Evolutionary conservation across 1,140 invertebrate species (phyloP).

Genomic region (Diabrotica undecimpunctata): DNA sequence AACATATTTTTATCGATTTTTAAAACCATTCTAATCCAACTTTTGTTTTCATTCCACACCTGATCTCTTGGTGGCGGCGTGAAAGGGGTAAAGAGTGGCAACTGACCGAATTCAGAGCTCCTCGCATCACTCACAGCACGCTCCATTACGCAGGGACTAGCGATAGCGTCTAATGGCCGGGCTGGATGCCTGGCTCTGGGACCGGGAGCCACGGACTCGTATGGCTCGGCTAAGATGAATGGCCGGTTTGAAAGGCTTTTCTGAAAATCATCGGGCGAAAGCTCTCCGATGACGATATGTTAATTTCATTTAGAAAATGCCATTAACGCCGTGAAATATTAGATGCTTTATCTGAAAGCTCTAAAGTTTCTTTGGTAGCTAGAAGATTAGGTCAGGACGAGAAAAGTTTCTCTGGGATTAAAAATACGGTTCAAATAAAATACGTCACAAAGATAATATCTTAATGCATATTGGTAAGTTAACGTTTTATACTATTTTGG

Average conservation of each 20-base stretch:
- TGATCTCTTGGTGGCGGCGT: conserved; percentile 22
- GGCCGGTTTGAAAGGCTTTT: conserved; percentile 40
- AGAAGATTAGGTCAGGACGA: background rate
- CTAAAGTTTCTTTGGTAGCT: conserved; percentile 2
- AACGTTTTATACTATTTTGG: too few species aligned
- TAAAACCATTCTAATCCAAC: background rate
- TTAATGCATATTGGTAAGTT: too few species aligned
- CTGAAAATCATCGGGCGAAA: conserved; percentile 33
- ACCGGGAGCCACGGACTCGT: background rate
- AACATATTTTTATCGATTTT: too few species aligned
- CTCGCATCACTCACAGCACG: conserved; percentile 41
- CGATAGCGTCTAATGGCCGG: conserved; percentile 44
- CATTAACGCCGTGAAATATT: conserved; percentile 22
- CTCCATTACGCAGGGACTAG: conserved; percentile 42
- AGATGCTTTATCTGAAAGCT: conserved; percentile 13
- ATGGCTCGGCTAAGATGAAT: conserved; percentile 37
- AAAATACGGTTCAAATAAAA: too few species aligned
- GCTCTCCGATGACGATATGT: conserved; percentile 32
- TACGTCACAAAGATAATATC: too few species aligned
- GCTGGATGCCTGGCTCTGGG: conserved; percentile 19
- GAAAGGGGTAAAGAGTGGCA: conserved; percentile 38
- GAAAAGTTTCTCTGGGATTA: too few species aligned
- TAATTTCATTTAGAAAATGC: conserved; percentile 31
- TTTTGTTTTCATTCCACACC: background rate
- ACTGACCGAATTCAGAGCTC: conserved; percentile 41